Evolutionary conservation across 1,140 invertebrate genomes (phyloP), one percentile per base, ranked within the genome.

Genomic region (Macrobrachium nipponense): DNA sequence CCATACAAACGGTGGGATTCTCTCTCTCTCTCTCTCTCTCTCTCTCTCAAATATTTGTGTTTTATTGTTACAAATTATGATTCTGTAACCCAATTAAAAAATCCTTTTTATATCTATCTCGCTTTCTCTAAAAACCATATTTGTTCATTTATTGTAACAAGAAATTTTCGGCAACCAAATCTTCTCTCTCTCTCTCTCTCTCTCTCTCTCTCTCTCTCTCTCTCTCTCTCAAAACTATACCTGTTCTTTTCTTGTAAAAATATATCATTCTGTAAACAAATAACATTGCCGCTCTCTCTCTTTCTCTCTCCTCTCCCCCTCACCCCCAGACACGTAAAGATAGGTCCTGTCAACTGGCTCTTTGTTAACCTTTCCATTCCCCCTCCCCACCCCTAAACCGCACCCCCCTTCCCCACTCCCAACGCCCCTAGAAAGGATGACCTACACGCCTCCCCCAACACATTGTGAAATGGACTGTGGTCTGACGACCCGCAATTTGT

Each of bases 221-320:
- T 72, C 23, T 27, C 23, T 72, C n/a, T n/a, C n/a, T n/a, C n/a
- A n/a, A n/a, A 15, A n/a, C 70, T 27, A 3, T 73, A 15, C 23
- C 15, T 73, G 27, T 36, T 36, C 27, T 36, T 36, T 36, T 36
- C 1, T 36, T 36, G 27, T 36, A 36, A 36, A 36, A 36, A 36
- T 36, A 1, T 36, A 36, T 36, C 27, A 36, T 36, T 36, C 27
- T 36, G 27, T 36, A 36, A 36, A 36, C 27, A 36, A 36, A 36
- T 36, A n/a, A n/a, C n/a, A n/a, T n/a, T n/a, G n/a, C n/a, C 23
- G 4, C 23, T 27, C 6, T 27, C 6, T 44, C 70, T 73, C 6
- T 73, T 23, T 73, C 70, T 73, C 70, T 73, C 70, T 73, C 70
- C 44, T 27, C 70, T 27, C 70, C 36, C 70, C 36, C 15, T n/a